A percentile compares a stretch with the other conserved stretches of the same genome.
Evolutionary conservation across 2,888 invertebrate genomes (phyloP).

Genomic region (Halocaridina rubra): DNA sequence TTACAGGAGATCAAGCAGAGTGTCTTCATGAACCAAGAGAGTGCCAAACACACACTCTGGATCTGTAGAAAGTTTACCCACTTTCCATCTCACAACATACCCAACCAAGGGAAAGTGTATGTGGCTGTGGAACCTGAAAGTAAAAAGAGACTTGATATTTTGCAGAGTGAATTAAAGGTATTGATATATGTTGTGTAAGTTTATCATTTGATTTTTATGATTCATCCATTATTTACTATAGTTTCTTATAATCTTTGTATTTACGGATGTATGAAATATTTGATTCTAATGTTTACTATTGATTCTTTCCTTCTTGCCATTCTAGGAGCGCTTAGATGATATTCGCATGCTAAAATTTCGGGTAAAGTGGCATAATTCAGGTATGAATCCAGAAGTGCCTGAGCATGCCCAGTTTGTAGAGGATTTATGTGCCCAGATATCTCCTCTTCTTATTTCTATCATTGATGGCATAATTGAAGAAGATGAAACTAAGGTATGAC

Average conservation of each 20-base stretch:
- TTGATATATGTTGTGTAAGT: no score
- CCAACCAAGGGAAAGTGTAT: constrained; percentile 70
- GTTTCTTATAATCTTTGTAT: no score
- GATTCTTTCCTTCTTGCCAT: constrained; percentile 61
- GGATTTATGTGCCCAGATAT: constrained; percentile 76
- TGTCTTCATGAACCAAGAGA: constrained; percentile 82
- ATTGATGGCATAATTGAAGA: constrained; percentile 79
- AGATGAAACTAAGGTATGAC: constrained; percentile 72
- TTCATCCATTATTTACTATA: not conserved
- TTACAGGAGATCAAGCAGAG: constrained; percentile 82
- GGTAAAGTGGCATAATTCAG: constrained; percentile 71
- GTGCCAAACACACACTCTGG: constrained; percentile 84
- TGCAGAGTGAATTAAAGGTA: constrained; percentile 82
- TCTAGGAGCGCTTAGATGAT: constrained; percentile 78
- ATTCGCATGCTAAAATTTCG: constrained; percentile 77
- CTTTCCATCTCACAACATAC: constrained; percentile 71
- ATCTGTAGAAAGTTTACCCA: constrained; percentile 75
- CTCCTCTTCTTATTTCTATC: constrained; percentile 77
- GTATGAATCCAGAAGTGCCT: constrained; percentile 71
- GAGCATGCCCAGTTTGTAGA: constrained; percentile 77
- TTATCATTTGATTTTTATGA: constrained; percentile 11
- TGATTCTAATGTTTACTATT: no score
- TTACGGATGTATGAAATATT: no score
- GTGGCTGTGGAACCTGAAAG: constrained; percentile 75
- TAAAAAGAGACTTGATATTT: constrained; percentile 76